phyloP scores from a whole-genome alignment of 1,140 invertebrate species.

The Bradysia coprophila region DNA sequence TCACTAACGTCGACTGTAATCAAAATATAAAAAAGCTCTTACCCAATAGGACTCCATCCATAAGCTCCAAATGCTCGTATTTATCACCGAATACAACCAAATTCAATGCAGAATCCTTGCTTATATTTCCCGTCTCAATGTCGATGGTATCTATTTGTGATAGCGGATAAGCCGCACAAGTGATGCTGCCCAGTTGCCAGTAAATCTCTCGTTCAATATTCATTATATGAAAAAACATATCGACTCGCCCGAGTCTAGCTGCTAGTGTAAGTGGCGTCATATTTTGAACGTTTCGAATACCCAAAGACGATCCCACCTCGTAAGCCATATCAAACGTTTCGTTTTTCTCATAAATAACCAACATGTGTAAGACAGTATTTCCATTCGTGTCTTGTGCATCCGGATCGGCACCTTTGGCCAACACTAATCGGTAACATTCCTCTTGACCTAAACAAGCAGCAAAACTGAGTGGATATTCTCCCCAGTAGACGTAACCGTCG shows the following conservation, averaged over 20 bases:
- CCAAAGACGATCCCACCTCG: conserved; percentile 71
- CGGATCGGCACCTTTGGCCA: conserved; percentile 87
- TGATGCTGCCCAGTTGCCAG: conserved; percentile 91
- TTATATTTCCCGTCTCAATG: conserved; percentile 73
- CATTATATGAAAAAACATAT: conserved; percentile 91
- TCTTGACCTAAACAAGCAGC: conserved; percentile 93
- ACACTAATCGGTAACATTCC: conserved; percentile 85
- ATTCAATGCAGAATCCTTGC: conserved; percentile 84
- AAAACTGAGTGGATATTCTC: conserved; percentile 91
- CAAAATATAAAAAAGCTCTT: too few relatives aligned
- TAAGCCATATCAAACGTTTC: conserved; percentile 88
- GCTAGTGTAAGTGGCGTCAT: conserved; percentile 86
- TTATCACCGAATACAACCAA: conserved; percentile 97
- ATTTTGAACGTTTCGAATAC: conserved; percentile 70
- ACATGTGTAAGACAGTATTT: conserved; percentile 91
- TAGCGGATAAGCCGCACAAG: conserved; percentile 92
- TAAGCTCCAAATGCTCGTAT: conserved; percentile 83
- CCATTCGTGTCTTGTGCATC: conserved; percentile 94
- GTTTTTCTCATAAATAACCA: conserved; percentile 90
- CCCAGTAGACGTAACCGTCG: conserved; percentile 95
- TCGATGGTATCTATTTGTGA: conserved; percentile 93
- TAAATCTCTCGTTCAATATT: conserved; percentile 90
- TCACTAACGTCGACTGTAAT: too few relatives aligned
- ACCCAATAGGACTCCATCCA: conserved; percentile 91
- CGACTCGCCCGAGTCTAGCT: conserved; percentile 79